phyloP scores from a whole-genome alignment of 2,888 invertebrate genomes.

The Erebia ligea region DNA sequence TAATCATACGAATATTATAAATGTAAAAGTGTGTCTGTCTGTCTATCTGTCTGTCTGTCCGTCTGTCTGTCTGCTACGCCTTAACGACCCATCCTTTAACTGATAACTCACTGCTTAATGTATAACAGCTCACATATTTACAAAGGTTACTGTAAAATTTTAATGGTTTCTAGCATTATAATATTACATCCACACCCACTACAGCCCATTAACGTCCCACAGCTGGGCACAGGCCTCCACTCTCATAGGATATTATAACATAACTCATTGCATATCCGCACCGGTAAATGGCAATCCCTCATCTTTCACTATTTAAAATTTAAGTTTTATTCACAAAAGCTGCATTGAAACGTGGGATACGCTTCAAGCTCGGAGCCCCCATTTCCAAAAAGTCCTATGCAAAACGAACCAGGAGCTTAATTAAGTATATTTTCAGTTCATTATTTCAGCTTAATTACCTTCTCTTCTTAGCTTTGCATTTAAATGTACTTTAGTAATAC shows the following conservation, averaged over 20 bases:
- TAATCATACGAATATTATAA: background rate
- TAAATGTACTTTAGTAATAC: slow-evolving; percentile 74
- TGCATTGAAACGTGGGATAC: background rate
- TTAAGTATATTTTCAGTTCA: slow-evolving; percentile 68
- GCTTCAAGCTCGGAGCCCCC: background rate
- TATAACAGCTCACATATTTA: too few species aligned
- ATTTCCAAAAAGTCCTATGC: slow-evolving; percentile 26
- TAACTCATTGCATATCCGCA: background rate
- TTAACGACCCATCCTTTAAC: background rate
- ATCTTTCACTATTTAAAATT: background rate
- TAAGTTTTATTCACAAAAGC: background rate
- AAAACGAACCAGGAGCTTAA: slow-evolving; percentile 48
- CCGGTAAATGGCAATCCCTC: background rate
- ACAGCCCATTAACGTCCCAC: too few species aligned
- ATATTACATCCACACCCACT: too few species aligned
- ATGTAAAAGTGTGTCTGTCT: background rate
- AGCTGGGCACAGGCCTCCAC: too few species aligned
- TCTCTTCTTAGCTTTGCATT: slow-evolving; percentile 71
- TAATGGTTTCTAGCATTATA: too few species aligned
- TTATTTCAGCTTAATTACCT: slow-evolving; percentile 69
- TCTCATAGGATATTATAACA: too few species aligned
- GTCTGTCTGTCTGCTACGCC: background rate
- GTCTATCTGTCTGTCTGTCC: too few species aligned
- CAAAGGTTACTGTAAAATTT: too few species aligned
- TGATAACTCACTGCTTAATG: too few species aligned